Base-by-base conservation (phyloP, 2,888 invertebrate genomes). In the Sinelater perroti region DNA sequence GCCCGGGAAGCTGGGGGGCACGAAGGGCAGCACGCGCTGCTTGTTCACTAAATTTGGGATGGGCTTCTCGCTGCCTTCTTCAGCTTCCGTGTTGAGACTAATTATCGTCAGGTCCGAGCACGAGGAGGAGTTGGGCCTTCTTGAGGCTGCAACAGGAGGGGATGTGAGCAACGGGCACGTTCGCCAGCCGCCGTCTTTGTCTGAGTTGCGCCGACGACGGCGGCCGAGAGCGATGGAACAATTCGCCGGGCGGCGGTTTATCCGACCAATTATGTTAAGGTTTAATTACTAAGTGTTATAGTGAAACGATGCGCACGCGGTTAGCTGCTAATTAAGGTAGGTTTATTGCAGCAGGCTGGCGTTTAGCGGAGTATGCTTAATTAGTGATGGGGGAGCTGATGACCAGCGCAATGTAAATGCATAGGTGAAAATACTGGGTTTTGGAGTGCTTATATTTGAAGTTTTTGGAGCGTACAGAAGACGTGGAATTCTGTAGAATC, bases 1-100 rank as follows among this genome's bases (percentile, higher is more conserved):
- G 55, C 81, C 80, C 51, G 91, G 90, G 81, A 95, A 95, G 79
- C 91, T 90, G 56, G 95, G 95, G 59, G 94, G 95, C 74, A 95
- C 89, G 82, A 95, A 95, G 64, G 95, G 92, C 67, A 93, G 81
- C 67, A 87, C 92, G 75, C 92, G 85, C 78, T 93, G 93, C 79
- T 90, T 91, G 82, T 90, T 91, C 73, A 91, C 89, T 80, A 90
- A 83, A 82, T 89, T 87, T 17, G 71, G 74, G 11, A 68, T 72
- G 70, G 81, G 80, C 70, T 81, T 82, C 73, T 83, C 83, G 74
- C 81, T 71, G 74, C 71, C 62, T 72, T 72, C 73, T 70, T 77
- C 76, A 66, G 67, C 69, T 63, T 78, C 78, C 58, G 73, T 72
- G 61, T 75, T 72, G 65, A 79, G 73, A 78, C 81, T 81, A 72